A percentile compares a stretch with the other conserved stretches of the same genome.
Conservation (phyloP, 1,140 invertebrate species). For the Triops longicaudatus region DNA sequence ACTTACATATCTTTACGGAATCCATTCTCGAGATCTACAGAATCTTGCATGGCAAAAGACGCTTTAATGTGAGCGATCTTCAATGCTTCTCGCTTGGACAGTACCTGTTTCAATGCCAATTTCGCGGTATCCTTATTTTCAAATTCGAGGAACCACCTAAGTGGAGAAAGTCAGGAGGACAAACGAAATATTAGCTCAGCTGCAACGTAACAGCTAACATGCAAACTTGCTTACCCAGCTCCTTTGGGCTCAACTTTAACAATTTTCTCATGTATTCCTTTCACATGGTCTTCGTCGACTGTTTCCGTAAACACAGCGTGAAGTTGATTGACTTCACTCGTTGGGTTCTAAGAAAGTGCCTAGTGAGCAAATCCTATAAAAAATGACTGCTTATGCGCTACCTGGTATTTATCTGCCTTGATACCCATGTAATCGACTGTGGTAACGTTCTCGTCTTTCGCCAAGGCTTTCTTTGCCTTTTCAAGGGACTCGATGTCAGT, state of each 20-base stretch:
- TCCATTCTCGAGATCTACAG: neutral
- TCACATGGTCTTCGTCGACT: neutral
- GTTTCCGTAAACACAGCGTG: neutral
- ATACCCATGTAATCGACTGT: slow-evolving; percentile 2
- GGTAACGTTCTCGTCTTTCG: neutral
- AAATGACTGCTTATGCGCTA: neutral
- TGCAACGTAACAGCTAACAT: neutral
- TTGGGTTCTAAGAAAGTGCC: neutral
- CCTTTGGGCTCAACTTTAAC: neutral
- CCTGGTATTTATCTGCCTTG: neutral
- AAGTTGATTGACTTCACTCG: neutral
- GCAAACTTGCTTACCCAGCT: neutral
- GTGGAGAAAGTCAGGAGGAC: too few species aligned
- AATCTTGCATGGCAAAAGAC: neutral
- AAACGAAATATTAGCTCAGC: neutral
- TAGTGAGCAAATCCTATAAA: neutral
- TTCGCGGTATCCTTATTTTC: neutral
- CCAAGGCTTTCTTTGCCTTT: neutral
- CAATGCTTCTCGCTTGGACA: neutral
- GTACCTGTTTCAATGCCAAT: neutral
- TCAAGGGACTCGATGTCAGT: neutral
- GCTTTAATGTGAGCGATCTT: neutral
- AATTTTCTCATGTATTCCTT: neutral
- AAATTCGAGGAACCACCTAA: slow-evolving; percentile 1
- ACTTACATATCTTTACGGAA: neutral